phyloP scores from a whole-genome alignment of 2,113 vertebrate genomes.

The Osmerus eperlanus region DNA sequence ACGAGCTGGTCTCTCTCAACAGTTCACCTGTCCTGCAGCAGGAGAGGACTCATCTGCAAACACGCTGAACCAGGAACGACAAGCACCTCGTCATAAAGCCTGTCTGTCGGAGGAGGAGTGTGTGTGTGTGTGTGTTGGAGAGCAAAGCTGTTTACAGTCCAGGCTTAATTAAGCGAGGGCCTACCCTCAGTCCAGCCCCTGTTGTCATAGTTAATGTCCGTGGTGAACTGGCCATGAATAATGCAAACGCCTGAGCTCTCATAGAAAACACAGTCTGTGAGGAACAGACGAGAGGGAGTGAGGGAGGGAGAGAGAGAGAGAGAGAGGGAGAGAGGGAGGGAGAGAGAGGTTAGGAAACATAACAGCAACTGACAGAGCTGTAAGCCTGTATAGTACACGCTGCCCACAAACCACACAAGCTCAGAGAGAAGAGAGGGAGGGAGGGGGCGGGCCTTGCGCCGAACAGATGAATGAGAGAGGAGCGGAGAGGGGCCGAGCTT shows the following conservation, averaged over 20 bases:
- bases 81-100: too few species aligned
- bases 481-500: constrained; percentile 8
- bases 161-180: constrained; percentile 34
- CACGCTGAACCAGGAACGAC: too few species aligned
- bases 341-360: background rate
- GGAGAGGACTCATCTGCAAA: too few species aligned
- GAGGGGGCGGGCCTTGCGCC: constrained; percentile 33
- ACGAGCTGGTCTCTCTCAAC: too few species aligned
- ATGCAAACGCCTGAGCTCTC: constrained; percentile 46
- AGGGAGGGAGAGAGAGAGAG: constrained; percentile 21
- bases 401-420: too few species aligned
- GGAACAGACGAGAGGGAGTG: constrained; percentile 32
- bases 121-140: constrained; percentile 1
- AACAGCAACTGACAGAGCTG: too few species aligned
- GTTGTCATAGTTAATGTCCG: constrained; percentile 56
- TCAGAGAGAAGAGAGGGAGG: constrained; percentile 6
- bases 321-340: constrained; percentile 15
- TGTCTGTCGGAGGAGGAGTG: background rate
- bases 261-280: constrained; percentile 50
- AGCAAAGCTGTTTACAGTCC: background rate
- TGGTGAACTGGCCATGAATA: constrained; percentile 39
- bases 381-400: too few species aligned
- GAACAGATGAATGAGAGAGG: constrained; percentile 36
- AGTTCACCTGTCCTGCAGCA: too few species aligned
- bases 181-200: constrained; percentile 29